A percentile compares a stretch with the other conserved stretches of the same genome.
phyloP scores from a whole-genome alignment of 30 jellyfish, hydroid and myxozoan genomes.

The Aurelia aurita region DNA sequence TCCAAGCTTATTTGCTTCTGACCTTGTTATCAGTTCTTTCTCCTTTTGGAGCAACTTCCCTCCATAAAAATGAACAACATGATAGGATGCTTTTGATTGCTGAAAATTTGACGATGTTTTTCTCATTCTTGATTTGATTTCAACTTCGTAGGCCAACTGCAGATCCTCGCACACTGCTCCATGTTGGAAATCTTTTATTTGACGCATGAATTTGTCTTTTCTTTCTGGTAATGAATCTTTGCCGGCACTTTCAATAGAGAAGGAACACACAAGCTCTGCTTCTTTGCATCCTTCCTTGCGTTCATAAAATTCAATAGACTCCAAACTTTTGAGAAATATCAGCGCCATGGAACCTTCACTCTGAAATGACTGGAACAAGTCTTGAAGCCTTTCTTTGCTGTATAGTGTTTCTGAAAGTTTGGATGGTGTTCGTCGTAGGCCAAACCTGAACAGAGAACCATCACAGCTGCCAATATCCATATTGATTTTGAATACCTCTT shows the following conservation, averaged over 20 bases:
- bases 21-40: background rate
- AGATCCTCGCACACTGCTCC: background rate
- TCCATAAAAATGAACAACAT: conserved; percentile 26
- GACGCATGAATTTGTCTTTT: background rate
- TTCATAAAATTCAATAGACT: conserved; percentile 30
- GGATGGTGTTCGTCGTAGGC: conserved; percentile 37
- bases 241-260: background rate
- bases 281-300: conserved; percentile 14
- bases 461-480: conserved; percentile 36
- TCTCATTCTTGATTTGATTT: background rate
- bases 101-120: background rate
- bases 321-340: conserved; percentile 37
- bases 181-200: background rate
- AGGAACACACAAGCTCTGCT: conserved; percentile 33
- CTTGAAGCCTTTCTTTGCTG: background rate
- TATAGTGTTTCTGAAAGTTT: conserved; percentile 43
- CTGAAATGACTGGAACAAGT: conserved; percentile 27
- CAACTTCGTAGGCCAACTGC: background rate
- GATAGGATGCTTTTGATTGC: background rate
- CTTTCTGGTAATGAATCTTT: background rate
- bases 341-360: conserved; percentile 47
- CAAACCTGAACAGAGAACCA: conserved; percentile 55
- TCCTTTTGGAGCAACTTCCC: conserved; percentile 24
- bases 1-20: conserved; percentile 18
- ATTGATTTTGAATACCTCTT: conserved; percentile 7